Evolutionary conservation across 1,140 invertebrate genomes (phyloP).

Genomic region (Eulimnadia texana): DNA sequence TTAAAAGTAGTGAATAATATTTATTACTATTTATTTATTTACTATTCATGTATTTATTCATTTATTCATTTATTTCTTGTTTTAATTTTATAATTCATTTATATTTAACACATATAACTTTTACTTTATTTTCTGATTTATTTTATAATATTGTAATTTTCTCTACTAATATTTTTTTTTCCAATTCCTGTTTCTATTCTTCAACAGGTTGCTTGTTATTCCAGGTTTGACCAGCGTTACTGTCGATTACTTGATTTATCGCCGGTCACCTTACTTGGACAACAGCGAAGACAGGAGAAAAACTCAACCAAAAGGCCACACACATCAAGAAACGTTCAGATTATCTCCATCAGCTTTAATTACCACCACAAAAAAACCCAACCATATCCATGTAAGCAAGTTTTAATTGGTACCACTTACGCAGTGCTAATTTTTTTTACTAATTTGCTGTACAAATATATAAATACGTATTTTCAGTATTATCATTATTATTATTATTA

Average conservation of each 20-base stretch:
- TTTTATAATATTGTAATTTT: neutral
- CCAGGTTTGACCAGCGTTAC: neutral
- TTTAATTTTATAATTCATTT: neutral
- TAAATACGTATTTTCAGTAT: too few relatives aligned
- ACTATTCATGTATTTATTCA: neutral
- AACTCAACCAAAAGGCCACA: neutral
- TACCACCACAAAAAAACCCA: too few relatives aligned
- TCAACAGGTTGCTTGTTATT: neutral
- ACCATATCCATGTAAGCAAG: too few relatives aligned
- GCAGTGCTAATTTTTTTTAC: too few relatives aligned
- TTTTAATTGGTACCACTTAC: too few relatives aligned
- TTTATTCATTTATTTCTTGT: neutral
- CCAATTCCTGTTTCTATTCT: neutral
- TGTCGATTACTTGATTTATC: neutral
- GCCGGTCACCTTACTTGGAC: neutral
- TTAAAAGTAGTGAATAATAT: neutral
- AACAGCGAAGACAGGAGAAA: slow-evolving; percentile 1
- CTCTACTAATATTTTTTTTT: neutral
- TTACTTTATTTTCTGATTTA: neutral
- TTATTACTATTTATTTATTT: neutral
- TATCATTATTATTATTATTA: neutral
- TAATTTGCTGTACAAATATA: too few relatives aligned
- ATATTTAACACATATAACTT: neutral
- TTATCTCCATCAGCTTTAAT: neutral
- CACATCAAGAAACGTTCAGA: neutral